These are phyloP conservation scores for Dromiciops gliroides DNA, from an alignment of 2,113 vertebrate species.

Conservation along the genomic window DNA sequence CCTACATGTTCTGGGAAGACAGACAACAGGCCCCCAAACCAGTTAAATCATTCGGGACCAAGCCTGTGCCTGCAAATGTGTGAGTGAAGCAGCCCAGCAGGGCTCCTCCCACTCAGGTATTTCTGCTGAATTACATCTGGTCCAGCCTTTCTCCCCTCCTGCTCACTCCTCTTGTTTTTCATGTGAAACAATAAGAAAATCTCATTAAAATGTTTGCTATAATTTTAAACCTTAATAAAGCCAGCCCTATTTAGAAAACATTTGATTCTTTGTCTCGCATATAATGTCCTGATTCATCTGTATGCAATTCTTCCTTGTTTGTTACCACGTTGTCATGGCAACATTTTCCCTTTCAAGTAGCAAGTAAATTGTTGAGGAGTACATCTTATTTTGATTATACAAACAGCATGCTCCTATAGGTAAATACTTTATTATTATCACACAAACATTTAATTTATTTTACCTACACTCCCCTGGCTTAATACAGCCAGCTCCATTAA, in stretches of 20 bases:
- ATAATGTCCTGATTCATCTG: slow-evolving; percentile 75
- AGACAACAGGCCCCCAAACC: neutral
- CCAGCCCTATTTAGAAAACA: slow-evolving; percentile 60
- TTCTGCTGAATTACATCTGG: slow-evolving; percentile 52
- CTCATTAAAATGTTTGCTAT: slow-evolving; percentile 75
- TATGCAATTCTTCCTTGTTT: slow-evolving; percentile 76
- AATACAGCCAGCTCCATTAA: slow-evolving; percentile 60
- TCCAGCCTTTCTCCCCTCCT: neutral
- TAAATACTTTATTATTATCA: slow-evolving; percentile 64
- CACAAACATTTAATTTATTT: slow-evolving; percentile 65
- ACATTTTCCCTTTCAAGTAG: slow-evolving; percentile 79
- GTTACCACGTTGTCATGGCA: slow-evolving; percentile 79
- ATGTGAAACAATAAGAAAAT: slow-evolving; percentile 64
- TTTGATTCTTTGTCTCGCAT: slow-evolving; percentile 75
- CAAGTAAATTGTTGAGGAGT: slow-evolving; percentile 75
- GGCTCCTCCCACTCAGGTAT: neutral
- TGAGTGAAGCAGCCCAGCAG: neutral
- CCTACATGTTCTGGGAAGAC: neutral
- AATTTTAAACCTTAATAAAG: slow-evolving; percentile 73
- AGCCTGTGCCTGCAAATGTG: neutral
- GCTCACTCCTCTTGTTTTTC: slow-evolving; percentile 28
- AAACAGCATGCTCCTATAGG: slow-evolving; percentile 73
- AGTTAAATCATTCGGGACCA: slow-evolving; percentile 10
- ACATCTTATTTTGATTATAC: slow-evolving; percentile 75
- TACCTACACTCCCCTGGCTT: slow-evolving; percentile 45